phyloP scores from a whole-genome alignment of 2,888 invertebrate genomes.

The Caenorhabditis sulstoni region DNA sequence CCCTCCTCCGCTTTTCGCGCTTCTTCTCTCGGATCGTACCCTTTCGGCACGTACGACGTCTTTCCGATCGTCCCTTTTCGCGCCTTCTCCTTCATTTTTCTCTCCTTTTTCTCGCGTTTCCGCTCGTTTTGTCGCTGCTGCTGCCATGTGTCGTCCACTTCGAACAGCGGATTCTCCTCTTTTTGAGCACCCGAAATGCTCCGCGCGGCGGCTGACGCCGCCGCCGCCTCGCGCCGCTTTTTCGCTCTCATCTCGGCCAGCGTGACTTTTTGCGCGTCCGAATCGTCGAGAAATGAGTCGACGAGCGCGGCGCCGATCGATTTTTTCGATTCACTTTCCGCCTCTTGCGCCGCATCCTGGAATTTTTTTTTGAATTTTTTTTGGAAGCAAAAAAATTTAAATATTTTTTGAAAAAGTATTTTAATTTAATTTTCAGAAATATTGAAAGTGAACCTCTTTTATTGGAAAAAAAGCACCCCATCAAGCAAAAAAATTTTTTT shows the following conservation, averaged over 20 bases:
- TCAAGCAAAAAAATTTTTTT: too few species aligned
- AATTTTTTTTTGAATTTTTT: not conserved
- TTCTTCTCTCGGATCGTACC: slow-evolving; percentile 42
- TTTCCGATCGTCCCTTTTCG: slow-evolving; percentile 41
- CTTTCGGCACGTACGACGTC: slow-evolving; percentile 35
- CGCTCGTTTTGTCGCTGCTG: not conserved
- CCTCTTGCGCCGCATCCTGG: slow-evolving; percentile 52
- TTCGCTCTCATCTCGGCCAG: slow-evolving; percentile 64
- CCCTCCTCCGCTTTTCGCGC: slow-evolving; percentile 24
- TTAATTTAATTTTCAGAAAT: too few species aligned
- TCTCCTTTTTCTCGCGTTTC: slow-evolving; percentile 33
- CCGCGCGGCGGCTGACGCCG: not conserved
- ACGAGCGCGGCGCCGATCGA: slow-evolving; percentile 52
- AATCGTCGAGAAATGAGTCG: slow-evolving; percentile 56
- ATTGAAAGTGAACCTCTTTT: too few species aligned
- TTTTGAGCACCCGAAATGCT: slow-evolving; percentile 34
- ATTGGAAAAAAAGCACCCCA: too few species aligned
- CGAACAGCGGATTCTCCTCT: slow-evolving; percentile 45
- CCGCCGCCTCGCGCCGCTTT: slow-evolving; percentile 60
- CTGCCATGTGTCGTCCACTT: slow-evolving; percentile 59
- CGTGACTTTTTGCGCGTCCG: slow-evolving; percentile 48
- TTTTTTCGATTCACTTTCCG: slow-evolving; percentile 44
- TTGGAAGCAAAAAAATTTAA: not conserved
- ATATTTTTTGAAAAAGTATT: too few species aligned
- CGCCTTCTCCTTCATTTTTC: slow-evolving; percentile 36